A percentile compares a stretch with the other conserved stretches of the same genome.
These are phyloP conservation scores for Tadarida brasiliensis DNA, from an alignment of 2,797 vertebrate species.

Conservation along the genomic window DNA sequence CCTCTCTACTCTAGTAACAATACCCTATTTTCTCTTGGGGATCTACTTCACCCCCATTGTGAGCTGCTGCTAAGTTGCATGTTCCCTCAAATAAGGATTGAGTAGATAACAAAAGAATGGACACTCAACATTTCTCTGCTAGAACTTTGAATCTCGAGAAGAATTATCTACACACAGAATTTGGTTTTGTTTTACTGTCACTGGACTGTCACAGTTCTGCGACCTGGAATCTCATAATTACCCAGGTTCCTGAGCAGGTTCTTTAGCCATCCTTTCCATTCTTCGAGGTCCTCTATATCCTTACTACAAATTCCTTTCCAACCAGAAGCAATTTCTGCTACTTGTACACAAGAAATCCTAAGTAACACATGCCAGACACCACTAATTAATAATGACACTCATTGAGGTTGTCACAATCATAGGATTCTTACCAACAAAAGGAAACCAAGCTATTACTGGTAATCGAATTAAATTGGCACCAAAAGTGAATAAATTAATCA, in stretches of 20 bases:
- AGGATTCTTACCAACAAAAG: background rate
- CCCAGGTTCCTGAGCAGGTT: background rate
- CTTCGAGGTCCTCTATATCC: background rate
- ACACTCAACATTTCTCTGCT: background rate
- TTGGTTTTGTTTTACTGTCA: background rate
- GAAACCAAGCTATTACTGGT: background rate
- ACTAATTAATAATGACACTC: background rate
- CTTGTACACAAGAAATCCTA: background rate
- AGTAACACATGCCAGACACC: background rate
- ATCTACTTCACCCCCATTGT: background rate
- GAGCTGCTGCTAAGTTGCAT: background rate
- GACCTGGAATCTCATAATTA: background rate
- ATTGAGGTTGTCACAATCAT: background rate
- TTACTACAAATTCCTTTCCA: background rate
- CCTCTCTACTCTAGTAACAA: background rate
- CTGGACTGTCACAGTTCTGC: background rate
- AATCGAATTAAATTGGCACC: background rate
- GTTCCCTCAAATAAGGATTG: background rate
- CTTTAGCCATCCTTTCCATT: background rate
- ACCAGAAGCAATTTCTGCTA: background rate
- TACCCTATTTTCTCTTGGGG: background rate
- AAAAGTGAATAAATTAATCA: background rate
- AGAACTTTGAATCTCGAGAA: background rate
- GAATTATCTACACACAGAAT: background rate
- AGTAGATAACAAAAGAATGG: background rate